phyloP scores from a whole-genome alignment of 1,140 invertebrate species.

The Venturia canescens region DNA sequence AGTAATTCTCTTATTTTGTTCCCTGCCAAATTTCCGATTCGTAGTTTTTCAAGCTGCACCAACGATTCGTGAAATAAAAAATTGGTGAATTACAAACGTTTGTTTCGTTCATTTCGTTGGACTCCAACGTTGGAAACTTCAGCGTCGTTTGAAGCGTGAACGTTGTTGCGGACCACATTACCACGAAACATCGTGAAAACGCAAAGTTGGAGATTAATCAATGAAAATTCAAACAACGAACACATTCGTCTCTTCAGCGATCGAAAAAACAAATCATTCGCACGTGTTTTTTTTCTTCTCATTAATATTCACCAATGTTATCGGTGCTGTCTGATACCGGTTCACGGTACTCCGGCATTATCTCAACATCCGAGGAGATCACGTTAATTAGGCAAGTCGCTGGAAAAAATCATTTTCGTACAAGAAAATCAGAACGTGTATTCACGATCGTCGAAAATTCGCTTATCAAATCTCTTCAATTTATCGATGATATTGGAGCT shows the following conservation, averaged over 20 bases:
- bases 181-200: background rate
- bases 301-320: conserved; percentile 58
- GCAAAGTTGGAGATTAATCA: background rate
- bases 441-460: no score
- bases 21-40: no score
- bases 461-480: no score
- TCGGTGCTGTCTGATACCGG: conserved; percentile 53
- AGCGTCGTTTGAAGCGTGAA: conserved; percentile 40
- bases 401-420: conserved; percentile 44
- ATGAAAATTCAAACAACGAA: background rate
- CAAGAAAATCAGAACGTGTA: no score
- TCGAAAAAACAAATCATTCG: background rate
- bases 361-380: conserved; percentile 46
- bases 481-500: no score
- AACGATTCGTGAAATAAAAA: no score
- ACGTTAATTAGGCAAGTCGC: conserved; percentile 49
- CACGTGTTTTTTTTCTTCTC: conserved; percentile 27
- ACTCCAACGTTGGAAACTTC: no score
- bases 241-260: background rate
- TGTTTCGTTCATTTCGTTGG: no score
- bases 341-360: conserved; percentile 58
- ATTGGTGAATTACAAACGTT: no score
- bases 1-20: no score
- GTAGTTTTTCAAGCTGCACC: no score
- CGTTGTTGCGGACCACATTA: conserved; percentile 20